Evolutionary conservation across 2,888 invertebrate species (phyloP).

Genomic region (Nebria brevicollis): DNA sequence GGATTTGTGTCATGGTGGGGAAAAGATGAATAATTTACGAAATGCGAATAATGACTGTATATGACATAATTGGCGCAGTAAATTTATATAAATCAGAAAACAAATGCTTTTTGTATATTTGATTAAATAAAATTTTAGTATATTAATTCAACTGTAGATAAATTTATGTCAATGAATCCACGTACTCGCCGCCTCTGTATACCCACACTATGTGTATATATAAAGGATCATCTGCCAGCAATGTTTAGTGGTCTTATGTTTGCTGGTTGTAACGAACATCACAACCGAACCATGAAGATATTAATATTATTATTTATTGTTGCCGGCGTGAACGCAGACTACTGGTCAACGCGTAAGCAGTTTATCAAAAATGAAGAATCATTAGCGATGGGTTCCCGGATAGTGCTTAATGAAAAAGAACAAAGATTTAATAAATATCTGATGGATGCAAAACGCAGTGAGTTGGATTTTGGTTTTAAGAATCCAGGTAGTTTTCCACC

Average conservation of each 20-base stretch:
- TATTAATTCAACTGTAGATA: no score
- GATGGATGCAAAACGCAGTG: conserved; percentile 48
- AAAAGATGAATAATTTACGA: no score
- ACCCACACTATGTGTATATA: neutral
- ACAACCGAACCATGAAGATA: neutral
- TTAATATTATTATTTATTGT: conserved; percentile 3
- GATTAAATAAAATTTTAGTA: no score
- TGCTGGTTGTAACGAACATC: neutral
- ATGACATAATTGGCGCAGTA: no score
- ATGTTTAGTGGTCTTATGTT: neutral
- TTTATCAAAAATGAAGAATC: conserved; percentile 17
- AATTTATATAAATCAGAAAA: no score
- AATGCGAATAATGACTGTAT: no score
- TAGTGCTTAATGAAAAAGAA: conserved; percentile 47
- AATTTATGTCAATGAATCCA: no score
- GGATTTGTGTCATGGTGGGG: no score
- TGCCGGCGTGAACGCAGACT: neutral
- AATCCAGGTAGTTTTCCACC: conserved; percentile 64
- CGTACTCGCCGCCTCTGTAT: no score
- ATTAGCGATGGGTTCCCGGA: neutral
- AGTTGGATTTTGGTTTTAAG: conserved; percentile 38
- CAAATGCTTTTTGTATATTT: no score
- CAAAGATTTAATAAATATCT: conserved; percentile 48
- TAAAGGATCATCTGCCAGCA: conserved; percentile 8
- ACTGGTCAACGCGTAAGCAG: neutral